A percentile compares a stretch with the other conserved stretches of the same genome.
Evolutionary conservation across 2,113 vertebrate species (phyloP).

Genomic region (Eira barbara): DNA sequence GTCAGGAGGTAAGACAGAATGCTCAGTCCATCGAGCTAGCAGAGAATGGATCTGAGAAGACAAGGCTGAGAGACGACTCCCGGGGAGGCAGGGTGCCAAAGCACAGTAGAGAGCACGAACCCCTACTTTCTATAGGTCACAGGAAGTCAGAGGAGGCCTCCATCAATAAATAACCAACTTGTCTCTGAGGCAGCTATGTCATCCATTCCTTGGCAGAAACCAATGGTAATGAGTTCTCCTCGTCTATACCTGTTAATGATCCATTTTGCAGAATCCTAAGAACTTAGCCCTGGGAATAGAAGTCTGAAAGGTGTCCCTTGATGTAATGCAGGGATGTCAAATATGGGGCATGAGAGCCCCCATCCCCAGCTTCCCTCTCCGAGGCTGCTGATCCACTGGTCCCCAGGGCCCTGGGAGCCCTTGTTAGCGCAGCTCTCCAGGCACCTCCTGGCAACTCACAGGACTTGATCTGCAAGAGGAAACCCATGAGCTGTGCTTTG

Average conservation of each 20-base stretch:
- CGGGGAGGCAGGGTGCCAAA: background rate
- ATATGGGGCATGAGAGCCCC: background rate
- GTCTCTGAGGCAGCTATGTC: background rate
- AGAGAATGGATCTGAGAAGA: background rate
- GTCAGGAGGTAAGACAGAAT: background rate
- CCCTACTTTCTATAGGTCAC: background rate
- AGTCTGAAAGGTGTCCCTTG: background rate
- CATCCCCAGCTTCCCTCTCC: background rate
- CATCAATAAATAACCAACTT: background rate
- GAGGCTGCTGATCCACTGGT: background rate
- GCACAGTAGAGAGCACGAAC: background rate
- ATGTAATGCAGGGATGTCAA: background rate
- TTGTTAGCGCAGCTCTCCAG: background rate
- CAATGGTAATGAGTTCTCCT: background rate
- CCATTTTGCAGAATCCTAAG: background rate
- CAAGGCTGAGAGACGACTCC: background rate
- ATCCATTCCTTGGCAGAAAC: background rate
- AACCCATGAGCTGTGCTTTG: background rate
- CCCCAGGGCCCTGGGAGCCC: background rate
- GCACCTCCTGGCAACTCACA: background rate
- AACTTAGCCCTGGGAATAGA: background rate
- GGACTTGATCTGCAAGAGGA: background rate
- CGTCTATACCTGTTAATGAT: background rate
- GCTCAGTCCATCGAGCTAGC: background rate
- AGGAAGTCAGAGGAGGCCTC: background rate